Evolutionary conservation across 2,113 vertebrate genomes (phyloP).

Genomic region (Malurus cyaneus): DNA sequence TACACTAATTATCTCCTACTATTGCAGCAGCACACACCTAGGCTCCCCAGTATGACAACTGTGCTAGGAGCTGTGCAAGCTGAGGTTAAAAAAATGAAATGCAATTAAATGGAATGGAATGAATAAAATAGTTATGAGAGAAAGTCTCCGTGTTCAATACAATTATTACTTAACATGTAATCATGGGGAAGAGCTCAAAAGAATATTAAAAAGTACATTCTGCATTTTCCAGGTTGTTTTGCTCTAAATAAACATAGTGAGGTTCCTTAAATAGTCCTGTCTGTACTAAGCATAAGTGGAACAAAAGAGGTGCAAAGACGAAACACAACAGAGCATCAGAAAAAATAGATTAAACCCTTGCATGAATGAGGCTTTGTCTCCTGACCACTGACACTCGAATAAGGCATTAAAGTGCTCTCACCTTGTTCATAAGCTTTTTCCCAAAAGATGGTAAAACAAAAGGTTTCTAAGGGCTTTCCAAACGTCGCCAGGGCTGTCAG

Average conservation of each 20-base stretch:
- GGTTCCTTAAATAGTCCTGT: constrained; percentile 25
- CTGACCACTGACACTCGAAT: neutral
- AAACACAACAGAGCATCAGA: constrained; percentile 15
- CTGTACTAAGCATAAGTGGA: constrained; percentile 8
- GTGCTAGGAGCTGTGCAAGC: neutral
- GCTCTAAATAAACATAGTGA: constrained; percentile 14
- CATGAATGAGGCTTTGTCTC: neutral
- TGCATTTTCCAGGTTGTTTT: neutral
- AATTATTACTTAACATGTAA: neutral
- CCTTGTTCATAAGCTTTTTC: neutral
- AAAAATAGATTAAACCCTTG: neutral
- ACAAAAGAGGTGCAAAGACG: constrained; percentile 22
- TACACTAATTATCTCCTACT: neutral
- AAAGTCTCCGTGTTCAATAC: neutral
- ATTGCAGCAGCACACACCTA: neutral
- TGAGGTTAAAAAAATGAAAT: neutral
- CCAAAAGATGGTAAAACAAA: neutral
- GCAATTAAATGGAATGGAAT: neutral
- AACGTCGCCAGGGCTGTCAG: neutral
- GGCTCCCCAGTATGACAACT: neutral
- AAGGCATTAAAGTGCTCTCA: neutral
- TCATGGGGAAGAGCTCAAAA: neutral
- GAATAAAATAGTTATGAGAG: neutral
- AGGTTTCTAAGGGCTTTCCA: neutral
- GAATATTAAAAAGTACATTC: neutral